Conservation (phyloP, 2,797 vertebrate species). For the Mallotus villosus region DNA sequence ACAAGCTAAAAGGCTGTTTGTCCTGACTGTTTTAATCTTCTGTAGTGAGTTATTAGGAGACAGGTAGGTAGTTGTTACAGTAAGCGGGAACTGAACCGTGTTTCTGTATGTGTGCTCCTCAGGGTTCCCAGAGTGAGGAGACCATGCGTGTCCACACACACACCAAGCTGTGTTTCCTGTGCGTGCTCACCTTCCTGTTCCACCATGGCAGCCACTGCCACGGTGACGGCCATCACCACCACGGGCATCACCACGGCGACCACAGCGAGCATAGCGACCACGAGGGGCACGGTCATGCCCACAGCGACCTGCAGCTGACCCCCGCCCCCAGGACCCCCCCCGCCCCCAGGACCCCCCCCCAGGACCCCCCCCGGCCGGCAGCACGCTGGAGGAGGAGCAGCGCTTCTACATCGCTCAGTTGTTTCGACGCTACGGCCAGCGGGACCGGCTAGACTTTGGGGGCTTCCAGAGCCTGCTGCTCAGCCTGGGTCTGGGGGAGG, state of each 20-base stretch:
- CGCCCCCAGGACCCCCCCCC: slow-evolving; percentile 63
- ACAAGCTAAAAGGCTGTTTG: slow-evolving; percentile 14
- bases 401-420: slow-evolving; percentile 92
- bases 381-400: slow-evolving; percentile 86
- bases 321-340: slow-evolving; percentile 69
- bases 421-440: slow-evolving; percentile 88
- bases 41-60: slow-evolving; percentile 33
- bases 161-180: slow-evolving; percentile 96
- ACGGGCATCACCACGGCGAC: slow-evolving; percentile 48
- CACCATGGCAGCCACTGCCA: slow-evolving; percentile 92
- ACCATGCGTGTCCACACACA: slow-evolving; percentile 93
- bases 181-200: slow-evolving; percentile 93
- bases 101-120: slow-evolving; percentile 23
- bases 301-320: slow-evolving; percentile 81
- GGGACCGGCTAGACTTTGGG: slow-evolving; percentile 86
- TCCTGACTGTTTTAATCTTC: slow-evolving; percentile 30
- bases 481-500: slow-evolving; percentile 90
- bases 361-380: slow-evolving; percentile 70
- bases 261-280: slow-evolving; percentile 51
- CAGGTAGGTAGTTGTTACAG: slow-evolving; percentile 20
- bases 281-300: slow-evolving; percentile 58
- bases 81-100: not conserved
- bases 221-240: slow-evolving; percentile 76
- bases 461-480: slow-evolving; percentile 90
- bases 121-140: slow-evolving; percentile 78